phyloP scores from a whole-genome alignment of 2,797 vertebrate genomes.

The Mormyrops attenuatus region DNA sequence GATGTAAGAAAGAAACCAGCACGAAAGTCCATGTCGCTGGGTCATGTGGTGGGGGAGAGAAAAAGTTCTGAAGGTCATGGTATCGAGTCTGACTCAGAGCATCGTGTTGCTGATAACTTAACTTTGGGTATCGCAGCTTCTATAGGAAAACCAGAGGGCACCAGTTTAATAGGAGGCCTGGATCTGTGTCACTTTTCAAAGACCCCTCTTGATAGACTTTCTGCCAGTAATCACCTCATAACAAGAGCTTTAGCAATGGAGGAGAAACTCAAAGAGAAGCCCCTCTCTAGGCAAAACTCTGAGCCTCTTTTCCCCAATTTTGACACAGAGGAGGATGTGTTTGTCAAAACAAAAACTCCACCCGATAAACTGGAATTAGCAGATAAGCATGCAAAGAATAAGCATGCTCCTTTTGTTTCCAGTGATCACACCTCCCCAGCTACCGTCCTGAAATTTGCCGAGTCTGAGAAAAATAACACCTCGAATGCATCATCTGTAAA shows the following conservation, averaged over 20 bases:
- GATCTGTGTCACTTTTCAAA: conserved; percentile 12
- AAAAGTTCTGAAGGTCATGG: not conserved
- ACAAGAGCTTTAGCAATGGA: conserved; percentile 58
- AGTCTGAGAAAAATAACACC: conserved; percentile 51
- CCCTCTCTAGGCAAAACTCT: conserved; percentile 37
- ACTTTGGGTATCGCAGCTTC: conserved; percentile 27
- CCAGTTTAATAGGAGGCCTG: conserved; percentile 28
- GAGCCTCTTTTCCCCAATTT: conserved; percentile 19
- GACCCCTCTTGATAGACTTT: conserved; percentile 49
- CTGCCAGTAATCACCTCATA: conserved; percentile 60
- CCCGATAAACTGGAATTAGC: conserved; percentile 1
- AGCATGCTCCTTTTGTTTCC: conserved; percentile 31
- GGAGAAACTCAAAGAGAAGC: conserved; percentile 48
- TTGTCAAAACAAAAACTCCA: not conserved
- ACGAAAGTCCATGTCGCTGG: not conserved
- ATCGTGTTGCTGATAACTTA: not conserved
- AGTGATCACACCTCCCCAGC: conserved; percentile 44
- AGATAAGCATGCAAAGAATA: conserved; percentile 28
- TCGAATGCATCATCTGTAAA: conserved; percentile 48
- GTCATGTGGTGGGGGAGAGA: not conserved
- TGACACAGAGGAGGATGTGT: not conserved
- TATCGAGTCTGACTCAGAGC: not conserved
- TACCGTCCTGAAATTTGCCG: conserved; percentile 38
- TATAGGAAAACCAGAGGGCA: conserved; percentile 26
- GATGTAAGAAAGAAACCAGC: conserved; percentile 15